Evolutionary conservation across 2,888 invertebrate species (phyloP), one percentile per base, ranked within the genome.

Genomic region (Siphonodentalium dalli): DNA sequence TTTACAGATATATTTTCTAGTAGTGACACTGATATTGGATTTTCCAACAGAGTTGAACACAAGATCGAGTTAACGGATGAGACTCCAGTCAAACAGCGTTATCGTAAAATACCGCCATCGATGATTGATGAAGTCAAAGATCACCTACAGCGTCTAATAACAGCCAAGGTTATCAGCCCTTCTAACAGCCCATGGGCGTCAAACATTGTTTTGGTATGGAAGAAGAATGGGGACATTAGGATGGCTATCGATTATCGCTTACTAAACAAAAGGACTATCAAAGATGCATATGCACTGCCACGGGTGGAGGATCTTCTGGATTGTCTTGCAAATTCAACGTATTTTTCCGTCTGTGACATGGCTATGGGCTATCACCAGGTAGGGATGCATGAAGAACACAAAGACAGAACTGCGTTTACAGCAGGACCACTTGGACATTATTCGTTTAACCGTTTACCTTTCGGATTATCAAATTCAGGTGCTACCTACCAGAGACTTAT

Each of bases 81-180:
- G 4, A 18, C 13, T 15, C 49, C 41, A 33, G 40, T 49, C 27
- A 49, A 49, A 28, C 44, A 51, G 24, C 21, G 38, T 7, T 20
- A 42, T 11, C 15, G 51, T 11, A 21, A 35, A 15, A 51, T 44
- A 23, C 45, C 44, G 27, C 44, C 51, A 20, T 24, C 38, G 3
- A 38, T 51, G 51, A 26, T 38, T 11, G 11, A 29, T 8, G 45
- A 49, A 43, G 43, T 50, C 20, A 31, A 26, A 28, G 38, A 49
- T n/a, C 49, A 49, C 24, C 28, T 49, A 8, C 37, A 52, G n/a
- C 24, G 27, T 11, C 31, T 50, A 15, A 23, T 43, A 5, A n/a
- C 27, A 11, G 35, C 27, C 11, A 23, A 18, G 8, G 41, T 51
- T 6, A 51, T 51, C 21, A 18, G 38, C 1, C n/a, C 27, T 11